phyloP scores from a whole-genome alignment of 1,140 invertebrate species.

The Tenebrio molitor region DNA sequence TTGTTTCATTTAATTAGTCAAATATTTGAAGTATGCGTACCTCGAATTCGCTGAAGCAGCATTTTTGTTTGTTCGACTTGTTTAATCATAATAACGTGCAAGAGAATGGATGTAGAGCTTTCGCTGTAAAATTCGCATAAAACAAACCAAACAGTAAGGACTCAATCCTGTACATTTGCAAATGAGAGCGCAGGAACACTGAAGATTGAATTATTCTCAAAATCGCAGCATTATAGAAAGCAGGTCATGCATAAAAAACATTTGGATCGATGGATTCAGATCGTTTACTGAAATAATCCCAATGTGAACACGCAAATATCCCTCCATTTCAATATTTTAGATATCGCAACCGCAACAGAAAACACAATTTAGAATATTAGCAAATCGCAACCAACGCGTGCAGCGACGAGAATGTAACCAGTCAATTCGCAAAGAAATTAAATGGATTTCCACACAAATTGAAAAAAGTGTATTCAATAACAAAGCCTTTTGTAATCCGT shows the following conservation, averaged over 20 bases:
- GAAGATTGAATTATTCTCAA: conserved; percentile 43
- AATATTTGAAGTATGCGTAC: conserved; percentile 29
- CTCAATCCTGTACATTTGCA: conserved; percentile 36
- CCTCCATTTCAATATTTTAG: conserved; percentile 40
- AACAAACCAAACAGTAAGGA: conserved; percentile 13
- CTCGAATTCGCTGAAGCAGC: neutral
- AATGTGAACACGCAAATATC: conserved; percentile 46
- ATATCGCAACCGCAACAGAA: conserved; percentile 23
- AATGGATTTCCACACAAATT: neutral
- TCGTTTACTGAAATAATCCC: conserved; percentile 45
- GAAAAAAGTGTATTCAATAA: no score
- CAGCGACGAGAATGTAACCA: neutral
- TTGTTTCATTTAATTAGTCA: conserved; percentile 15
- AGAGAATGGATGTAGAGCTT: conserved; percentile 19
- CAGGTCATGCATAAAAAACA: conserved; percentile 48
- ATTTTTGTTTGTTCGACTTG: conserved; percentile 38
- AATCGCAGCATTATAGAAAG: conserved; percentile 41
- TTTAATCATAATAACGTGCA: conserved; percentile 33
- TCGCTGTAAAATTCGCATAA: conserved; percentile 19
- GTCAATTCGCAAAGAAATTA: conserved; percentile 7
- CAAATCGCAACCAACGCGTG: conserved; percentile 20
- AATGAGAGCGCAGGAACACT: conserved; percentile 27
- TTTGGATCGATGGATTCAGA: conserved; percentile 44
- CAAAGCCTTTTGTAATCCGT: no score
- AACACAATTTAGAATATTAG: conserved; percentile 36